Evolutionary conservation across 2,888 invertebrate genomes (phyloP).

Genomic region (Rotaria socialis): DNA sequence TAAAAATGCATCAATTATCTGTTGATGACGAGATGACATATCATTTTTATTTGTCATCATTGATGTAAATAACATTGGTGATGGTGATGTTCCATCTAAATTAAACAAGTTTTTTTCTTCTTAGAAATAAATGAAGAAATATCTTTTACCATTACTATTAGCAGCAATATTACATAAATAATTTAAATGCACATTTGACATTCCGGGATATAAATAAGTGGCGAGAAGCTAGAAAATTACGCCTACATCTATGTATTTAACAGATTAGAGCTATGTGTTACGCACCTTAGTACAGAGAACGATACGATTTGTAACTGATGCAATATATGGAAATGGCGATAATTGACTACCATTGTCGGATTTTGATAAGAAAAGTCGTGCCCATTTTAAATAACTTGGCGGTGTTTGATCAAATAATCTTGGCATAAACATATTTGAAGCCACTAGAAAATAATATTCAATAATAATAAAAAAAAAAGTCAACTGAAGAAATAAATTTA

Average conservation of each 20-base stretch:
- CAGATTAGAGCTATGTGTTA: too few relatives aligned
- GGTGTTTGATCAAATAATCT: conserved; percentile 18
- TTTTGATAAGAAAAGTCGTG: neutral
- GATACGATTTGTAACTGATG: conserved; percentile 42
- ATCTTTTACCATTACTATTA: neutral
- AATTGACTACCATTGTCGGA: neutral
- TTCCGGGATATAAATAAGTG: neutral
- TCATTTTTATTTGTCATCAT: neutral
- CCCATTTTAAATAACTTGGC: conserved; percentile 35
- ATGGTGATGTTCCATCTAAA: conserved; percentile 10
- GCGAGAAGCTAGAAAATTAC: neutral
- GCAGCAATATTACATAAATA: conserved; percentile 31
- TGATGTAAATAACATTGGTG: neutral
- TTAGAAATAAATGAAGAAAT: neutral
- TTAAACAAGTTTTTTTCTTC: too few relatives aligned
- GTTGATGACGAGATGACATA: neutral
- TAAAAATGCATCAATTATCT: conserved; percentile 14
- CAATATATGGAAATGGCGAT: conserved; percentile 43
- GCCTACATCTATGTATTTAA: too few relatives aligned
- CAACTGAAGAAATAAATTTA: neutral
- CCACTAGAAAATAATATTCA: neutral
- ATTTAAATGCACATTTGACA: conserved; percentile 17
- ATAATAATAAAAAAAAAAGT: neutral
- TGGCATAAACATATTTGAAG: conserved; percentile 1
- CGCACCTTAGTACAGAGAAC: conserved; percentile 27